These are phyloP conservation scores for Schizopygopsis malacanthus DNA, from an alignment of 2,797 vertebrate genomes.

Conservation along the genomic window DNA sequence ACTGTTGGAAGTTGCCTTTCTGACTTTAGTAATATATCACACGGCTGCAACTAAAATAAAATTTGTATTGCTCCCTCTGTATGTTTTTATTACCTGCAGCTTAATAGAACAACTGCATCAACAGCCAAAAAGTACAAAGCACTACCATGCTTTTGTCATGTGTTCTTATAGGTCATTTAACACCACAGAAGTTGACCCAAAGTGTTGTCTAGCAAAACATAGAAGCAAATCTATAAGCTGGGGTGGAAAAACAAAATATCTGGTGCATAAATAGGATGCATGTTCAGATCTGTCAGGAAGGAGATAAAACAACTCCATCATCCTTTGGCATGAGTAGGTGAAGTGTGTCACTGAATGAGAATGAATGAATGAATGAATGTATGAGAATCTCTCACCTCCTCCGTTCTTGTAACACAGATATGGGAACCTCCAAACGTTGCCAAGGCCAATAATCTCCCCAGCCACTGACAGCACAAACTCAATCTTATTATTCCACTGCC, in stretches of 20 bases:
- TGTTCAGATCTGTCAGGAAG: background rate
- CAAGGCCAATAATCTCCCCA: conserved; percentile 97
- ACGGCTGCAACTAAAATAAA: background rate
- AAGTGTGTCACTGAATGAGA: background rate
- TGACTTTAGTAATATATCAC: background rate
- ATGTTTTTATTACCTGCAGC: background rate
- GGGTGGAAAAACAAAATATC: background rate
- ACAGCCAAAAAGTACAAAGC: background rate
- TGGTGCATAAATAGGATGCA: background rate
- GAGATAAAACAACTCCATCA: background rate
- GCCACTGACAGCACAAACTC: conserved; percentile 98
- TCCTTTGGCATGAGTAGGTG: background rate
- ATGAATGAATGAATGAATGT: background rate
- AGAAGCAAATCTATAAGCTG: background rate
- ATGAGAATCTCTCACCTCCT: conserved; percentile 86
- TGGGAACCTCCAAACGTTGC: conserved; percentile 98
- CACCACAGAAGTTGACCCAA: background rate
- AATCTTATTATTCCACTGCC: conserved; percentile 99
- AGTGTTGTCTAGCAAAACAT: background rate
- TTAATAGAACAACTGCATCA: background rate
- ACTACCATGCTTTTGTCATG: background rate
- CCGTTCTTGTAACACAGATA: conserved; percentile 99
- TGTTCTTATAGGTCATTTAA: background rate
- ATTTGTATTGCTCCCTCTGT: no score
- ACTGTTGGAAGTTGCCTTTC: background rate